Percentiles rank a stretch among this genome's conserved stretches.
phyloP scores from a whole-genome alignment of 1,140 invertebrate genomes.

The Drosophila takahashii region DNA sequence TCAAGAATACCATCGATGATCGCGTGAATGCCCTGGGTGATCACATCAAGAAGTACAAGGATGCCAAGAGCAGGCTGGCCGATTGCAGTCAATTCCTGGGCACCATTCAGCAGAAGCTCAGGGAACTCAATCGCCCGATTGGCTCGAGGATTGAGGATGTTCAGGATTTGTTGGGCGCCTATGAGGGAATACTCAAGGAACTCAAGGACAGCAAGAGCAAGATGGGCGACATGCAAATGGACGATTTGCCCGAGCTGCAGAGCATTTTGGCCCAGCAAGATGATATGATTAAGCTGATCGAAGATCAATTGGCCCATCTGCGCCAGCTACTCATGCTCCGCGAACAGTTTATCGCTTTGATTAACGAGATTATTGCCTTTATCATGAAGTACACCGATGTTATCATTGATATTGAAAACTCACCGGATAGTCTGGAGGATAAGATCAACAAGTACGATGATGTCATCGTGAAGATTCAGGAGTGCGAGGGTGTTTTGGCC shows the following conservation, averaged over 20 bases:
- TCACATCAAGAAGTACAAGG: conserved; percentile 91
- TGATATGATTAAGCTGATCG: conserved; percentile 92
- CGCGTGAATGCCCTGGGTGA: conserved; percentile 89
- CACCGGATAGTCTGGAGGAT: conserved; percentile 91
- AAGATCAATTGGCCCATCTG: conserved; percentile 92
- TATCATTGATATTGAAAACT: conserved; percentile 93
- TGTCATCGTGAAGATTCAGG: conserved; percentile 92
- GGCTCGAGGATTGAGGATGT: conserved; percentile 94
- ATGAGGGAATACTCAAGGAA: conserved; percentile 92
- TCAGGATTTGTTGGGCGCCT: conserved; percentile 90
- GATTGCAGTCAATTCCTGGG: conserved; percentile 92
- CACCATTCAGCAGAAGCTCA: conserved; percentile 92
- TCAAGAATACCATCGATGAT: conserved; percentile 91
- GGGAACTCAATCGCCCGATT: conserved; percentile 93
- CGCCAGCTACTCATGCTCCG: conserved; percentile 91
- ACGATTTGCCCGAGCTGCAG: conserved; percentile 91
- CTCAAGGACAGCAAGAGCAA: conserved; percentile 92
- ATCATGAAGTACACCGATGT: conserved; percentile 94
- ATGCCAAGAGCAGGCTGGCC: conserved; percentile 90
- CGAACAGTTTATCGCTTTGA: conserved; percentile 94
- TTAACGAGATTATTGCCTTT: conserved; percentile 94
- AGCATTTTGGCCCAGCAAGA: conserved; percentile 92
- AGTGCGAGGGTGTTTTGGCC: conserved; percentile 94
- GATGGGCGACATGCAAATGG: conserved; percentile 91
- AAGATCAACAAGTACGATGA: conserved; percentile 96